Conservation (phyloP, 1,140 invertebrate genomes). For the Babylonia areolata region DNA sequence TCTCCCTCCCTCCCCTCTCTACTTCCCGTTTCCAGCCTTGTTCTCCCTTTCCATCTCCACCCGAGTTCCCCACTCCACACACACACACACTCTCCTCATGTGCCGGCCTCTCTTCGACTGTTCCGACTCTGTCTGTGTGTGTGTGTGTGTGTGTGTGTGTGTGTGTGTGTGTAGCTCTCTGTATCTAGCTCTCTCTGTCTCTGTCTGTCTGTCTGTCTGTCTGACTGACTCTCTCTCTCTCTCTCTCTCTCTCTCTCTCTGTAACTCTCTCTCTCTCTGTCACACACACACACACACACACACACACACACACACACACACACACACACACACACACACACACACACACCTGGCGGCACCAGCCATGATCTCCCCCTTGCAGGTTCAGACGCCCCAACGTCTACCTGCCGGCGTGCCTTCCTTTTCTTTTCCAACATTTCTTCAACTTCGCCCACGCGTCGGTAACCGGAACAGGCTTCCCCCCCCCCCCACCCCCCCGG, state of each 20-base stretch:
- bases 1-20: background rate
- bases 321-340: conserved; percentile 33
- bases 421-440: too few species aligned
- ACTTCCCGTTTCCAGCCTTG: background rate
- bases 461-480: too few species aligned
- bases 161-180: background rate
- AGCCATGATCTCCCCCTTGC: too few species aligned
- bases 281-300: background rate
- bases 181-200: conserved; percentile 13
- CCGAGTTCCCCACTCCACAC: background rate
- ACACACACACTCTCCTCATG: background rate
- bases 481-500: too few species aligned
- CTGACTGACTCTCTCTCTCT: background rate
- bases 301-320: background rate
- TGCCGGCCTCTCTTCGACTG: background rate
- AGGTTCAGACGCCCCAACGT: too few species aligned
- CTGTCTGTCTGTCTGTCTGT: conserved; percentile 14
- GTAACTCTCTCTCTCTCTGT: conserved; percentile 2
- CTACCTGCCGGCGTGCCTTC: too few species aligned
- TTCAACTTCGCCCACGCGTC: too few species aligned
- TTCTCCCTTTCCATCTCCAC: background rate
- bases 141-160: too few species aligned
- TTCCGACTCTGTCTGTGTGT: background rate
- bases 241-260: conserved; percentile 32
- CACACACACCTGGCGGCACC: background rate